Percentiles rank a stretch among this genome's conserved stretches.
phyloP scores from a whole-genome alignment of 2,113 vertebrate species.

The Ifrita kowaldi region DNA sequence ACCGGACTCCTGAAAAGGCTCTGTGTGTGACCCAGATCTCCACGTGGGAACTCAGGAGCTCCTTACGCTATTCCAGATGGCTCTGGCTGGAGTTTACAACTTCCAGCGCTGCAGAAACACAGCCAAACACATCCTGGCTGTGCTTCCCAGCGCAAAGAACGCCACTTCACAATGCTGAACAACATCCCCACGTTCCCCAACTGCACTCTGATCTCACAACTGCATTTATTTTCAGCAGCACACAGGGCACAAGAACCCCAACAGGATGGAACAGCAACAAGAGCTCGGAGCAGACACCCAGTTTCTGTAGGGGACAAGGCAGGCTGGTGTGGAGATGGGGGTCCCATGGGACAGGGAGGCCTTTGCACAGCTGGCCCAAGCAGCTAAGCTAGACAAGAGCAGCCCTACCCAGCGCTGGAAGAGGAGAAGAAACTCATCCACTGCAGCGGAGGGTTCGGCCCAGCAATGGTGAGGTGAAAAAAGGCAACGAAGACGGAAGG shows the following conservation, averaged over 20 bases:
- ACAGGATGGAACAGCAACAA: accelerated
- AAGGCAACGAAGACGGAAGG: accelerated
- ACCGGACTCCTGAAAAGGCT: not conserved
- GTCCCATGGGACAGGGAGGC: accelerated
- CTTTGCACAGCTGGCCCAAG: not conserved
- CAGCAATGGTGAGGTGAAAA: accelerated
- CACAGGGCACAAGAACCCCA: not conserved
- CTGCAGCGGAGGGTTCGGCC: not conserved
- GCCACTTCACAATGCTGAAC: not conserved
- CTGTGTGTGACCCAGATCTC: not conserved
- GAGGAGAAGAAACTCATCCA: not conserved
- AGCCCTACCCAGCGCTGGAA: not conserved
- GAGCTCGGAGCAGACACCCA: accelerated
- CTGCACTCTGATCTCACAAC: not conserved
- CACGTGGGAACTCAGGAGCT: not conserved
- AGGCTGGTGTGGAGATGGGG: not conserved
- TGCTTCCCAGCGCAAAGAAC: not conserved
- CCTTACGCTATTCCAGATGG: not conserved
- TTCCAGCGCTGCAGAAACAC: not conserved
- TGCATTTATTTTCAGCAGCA: not conserved
- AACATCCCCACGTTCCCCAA: accelerated
- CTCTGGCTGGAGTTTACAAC: not conserved
- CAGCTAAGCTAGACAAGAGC: not conserved
- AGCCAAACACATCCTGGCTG: not conserved
- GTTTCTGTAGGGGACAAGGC: too few species aligned